Base-by-base conservation (phyloP, 2,113 vertebrate species). In the Pterocles burchelli region DNA sequence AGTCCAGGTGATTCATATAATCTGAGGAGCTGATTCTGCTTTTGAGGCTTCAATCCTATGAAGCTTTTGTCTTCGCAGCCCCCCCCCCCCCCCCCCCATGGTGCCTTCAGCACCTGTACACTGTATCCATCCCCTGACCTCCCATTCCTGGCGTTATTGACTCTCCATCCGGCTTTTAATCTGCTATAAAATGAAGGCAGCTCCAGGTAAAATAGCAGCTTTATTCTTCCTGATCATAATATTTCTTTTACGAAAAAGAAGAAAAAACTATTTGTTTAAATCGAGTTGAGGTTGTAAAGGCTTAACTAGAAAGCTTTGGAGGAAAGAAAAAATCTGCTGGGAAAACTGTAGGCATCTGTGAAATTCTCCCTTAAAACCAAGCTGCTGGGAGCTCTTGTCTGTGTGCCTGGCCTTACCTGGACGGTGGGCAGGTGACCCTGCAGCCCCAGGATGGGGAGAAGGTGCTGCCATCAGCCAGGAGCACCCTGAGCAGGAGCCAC, bases 161-260 rank as follows among this genome's bases (percentile, higher is more conserved):
- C 74, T 88, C 26, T 88, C 17, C 76, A 34, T 45, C 71, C 78
- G 71, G 38, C 45, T 65, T 91, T 65, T 91, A 75, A 87, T 80
- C 86, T 82, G 21, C 74, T 95, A 16, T 36, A 74, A 95, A 97
- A 95, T 67, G 62, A 88, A 94, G 65, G 81, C 76, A 93, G 66
- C 73, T 78, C 54, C 51, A 52, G 77, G 73, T 91, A 75, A 81
- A 94, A 38, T 6, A 75, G 70, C 45, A 82, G 21, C 41, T 94
- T 93, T 78, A 55, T 82, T 88, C 59, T 57, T 75, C 46, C 43
- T 41, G 22, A 73, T 68, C 51, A 3, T 57, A 73, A 33, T 74
- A 73, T 57, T 79, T 84, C 55, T 73, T 89, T 73, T 85, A 65
- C 59, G n/a, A 86, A 74, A 87, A 81, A 65, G 48, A 63, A 68